phyloP scores from a whole-genome alignment of 1,140 invertebrate species.

The Popillia japonica region DNA sequence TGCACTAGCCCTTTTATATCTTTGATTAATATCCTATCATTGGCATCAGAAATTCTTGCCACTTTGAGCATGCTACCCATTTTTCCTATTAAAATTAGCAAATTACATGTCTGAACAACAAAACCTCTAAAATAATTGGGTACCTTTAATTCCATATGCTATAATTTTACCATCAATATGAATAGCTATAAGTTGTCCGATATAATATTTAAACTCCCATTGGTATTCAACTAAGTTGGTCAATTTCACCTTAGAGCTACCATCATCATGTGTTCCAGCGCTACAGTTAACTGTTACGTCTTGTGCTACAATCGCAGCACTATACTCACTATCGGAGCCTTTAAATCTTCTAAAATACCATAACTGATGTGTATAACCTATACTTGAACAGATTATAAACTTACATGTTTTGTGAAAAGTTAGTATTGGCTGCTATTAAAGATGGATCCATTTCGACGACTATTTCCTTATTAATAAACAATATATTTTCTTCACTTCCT shows the following conservation, averaged over 20 bases:
- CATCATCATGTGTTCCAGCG: slow-evolving; percentile 73
- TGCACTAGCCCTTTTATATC: slow-evolving; percentile 84
- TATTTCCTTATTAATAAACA: not conserved
- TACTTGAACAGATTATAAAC: not conserved
- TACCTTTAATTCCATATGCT: slow-evolving; percentile 91
- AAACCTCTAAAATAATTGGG: slow-evolving; percentile 43
- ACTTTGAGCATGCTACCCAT: slow-evolving; percentile 83
- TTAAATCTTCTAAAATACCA: slow-evolving; percentile 69
- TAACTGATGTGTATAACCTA: slow-evolving; percentile 27
- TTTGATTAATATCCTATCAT: slow-evolving; percentile 82
- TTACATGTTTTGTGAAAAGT: slow-evolving; percentile 52
- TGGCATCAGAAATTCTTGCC: slow-evolving; percentile 73
- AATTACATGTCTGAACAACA: slow-evolving; percentile 59
- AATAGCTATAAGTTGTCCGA: slow-evolving; percentile 86
- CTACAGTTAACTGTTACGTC: slow-evolving; percentile 78
- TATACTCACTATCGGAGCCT: slow-evolving; percentile 74
- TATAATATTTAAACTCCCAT: slow-evolving; percentile 88
- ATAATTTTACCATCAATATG: slow-evolving; percentile 86
- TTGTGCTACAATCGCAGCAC: slow-evolving; percentile 70
- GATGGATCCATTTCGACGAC: slow-evolving; percentile 42
- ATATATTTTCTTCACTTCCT: not conserved
- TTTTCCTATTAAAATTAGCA: slow-evolving; percentile 68
- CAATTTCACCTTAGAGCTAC: slow-evolving; percentile 88
- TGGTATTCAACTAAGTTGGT: slow-evolving; percentile 91
- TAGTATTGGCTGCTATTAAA: slow-evolving; percentile 37